Evolutionary conservation across 2,888 invertebrate species (phyloP), one percentile per base, ranked within the genome.

Genomic region (Nomada goodeniana): DNA sequence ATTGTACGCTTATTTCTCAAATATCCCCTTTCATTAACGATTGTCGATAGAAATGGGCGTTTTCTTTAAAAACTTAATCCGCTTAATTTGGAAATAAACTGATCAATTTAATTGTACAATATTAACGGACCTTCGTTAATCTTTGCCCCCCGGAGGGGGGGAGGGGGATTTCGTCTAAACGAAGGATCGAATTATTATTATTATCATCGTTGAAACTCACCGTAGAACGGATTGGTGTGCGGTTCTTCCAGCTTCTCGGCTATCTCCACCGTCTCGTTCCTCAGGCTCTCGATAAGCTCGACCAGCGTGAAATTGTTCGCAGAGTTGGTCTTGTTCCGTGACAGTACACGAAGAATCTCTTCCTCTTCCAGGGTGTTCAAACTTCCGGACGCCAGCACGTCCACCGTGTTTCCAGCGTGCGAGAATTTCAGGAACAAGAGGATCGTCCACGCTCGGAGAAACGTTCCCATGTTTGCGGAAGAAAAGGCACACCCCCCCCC

Each of bases 221-320:
- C 90, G 64, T 93, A 93, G 44, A 91, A 89, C 26, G 88, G 87
- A 86, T 93, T 93, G 4, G 86, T 87, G 23, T 57, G 60, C 15
- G 70, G 63, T 44, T 70, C 52, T 18, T 88, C 80, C 5, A 85
- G 59, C 9, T 70, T 67, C 3, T 52, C 76, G 0, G 36, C 29
- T 13, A 76, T 26, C 26, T 80, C 80, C 55, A 86, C 74, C 26
- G 82, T 89, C 13, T 84, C 81, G 71, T 91, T 91, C 4, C 75
- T 75, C 15, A 90, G 72, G 57, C 70, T 83, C 15, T 74, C 84
- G 20, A 92, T 89, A 2, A 93, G 82, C 52, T 92, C 90, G 52
- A 91, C 83, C 59, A 93, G 83, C 4, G 92, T 93, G 64, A 90
- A 91, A 80, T 93, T 93, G 15, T 91, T 90, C 9, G 88, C 77